Evolutionary conservation across 2,888 invertebrate species (phyloP).

Genomic region (Agrypnus murinus): DNA sequence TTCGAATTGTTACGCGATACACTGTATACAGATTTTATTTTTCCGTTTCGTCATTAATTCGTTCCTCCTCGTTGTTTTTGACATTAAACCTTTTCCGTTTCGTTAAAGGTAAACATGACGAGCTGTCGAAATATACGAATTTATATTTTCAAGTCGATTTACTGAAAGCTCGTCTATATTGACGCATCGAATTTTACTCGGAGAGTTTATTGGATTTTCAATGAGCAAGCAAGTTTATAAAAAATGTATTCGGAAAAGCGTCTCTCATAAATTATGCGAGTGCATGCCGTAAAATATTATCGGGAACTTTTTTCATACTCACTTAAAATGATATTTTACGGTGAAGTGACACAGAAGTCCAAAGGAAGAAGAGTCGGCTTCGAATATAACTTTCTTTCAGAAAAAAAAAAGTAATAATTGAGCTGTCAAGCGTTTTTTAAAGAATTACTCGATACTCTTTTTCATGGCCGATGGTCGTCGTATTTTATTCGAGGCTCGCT

Average conservation of each 20-base stretch:
- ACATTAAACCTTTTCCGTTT: not conserved
- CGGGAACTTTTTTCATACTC: constrained; percentile 27
- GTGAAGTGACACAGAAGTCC: constrained; percentile 24
- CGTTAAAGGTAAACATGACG: constrained; percentile 13
- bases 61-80: too few species aligned
- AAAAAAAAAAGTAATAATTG: constrained; percentile 29
- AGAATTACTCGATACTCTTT: constrained; percentile 15
- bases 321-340: constrained; percentile 25
- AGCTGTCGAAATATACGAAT: constrained; percentile 16
- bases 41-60: too few species aligned
- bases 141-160: constrained; percentile 28
- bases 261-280: constrained; percentile 33
- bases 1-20: too few species aligned
- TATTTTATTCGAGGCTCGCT: constrained; percentile 1
- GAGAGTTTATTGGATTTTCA: constrained; percentile 30
- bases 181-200: constrained; percentile 19
- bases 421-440: constrained; percentile 31
- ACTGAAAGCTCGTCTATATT: constrained; percentile 19
- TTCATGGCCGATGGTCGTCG: too few species aligned
- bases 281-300: constrained; percentile 26
- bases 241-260: constrained; percentile 18
- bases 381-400: constrained; percentile 25
- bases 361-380: constrained; percentile 18
- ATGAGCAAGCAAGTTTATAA: constrained; percentile 30
- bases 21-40: too few species aligned